Evolutionary conservation across 1,140 invertebrate species (phyloP), one percentile per base, ranked within the genome.

Genomic region (Stratiolaelaps scimitus): DNA sequence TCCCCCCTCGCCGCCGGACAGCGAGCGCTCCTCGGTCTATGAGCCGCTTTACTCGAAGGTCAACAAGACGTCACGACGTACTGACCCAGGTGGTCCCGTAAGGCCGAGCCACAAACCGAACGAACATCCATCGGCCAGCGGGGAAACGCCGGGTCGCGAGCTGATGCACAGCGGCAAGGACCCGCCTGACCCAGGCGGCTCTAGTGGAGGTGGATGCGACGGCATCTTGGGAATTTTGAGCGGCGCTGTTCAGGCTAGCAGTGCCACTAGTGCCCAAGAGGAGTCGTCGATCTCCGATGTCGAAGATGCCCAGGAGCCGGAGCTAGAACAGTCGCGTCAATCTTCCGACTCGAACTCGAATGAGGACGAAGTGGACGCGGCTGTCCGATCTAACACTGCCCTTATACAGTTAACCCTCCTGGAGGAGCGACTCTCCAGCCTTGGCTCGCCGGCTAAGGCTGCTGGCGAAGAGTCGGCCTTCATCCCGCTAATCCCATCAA

Each of bases 41-140:
- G 53, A 60, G 34, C 53, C 53, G 53, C 53, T 60, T 60, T 60
- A 60, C 53, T 60, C 53, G 20, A 60, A 60, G 26, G 53, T 60
- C 53, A 60, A 60, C 53, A 60, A 60, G 26, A 26, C 26, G 15
- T 15, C 17, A 29, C 23, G 15, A 26, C 34, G 34, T 40, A 10
- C 34, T 40, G 34, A 40, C 34, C 34, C 34, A 4, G 10, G 4
- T 40, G 10, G 34, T 10, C 4, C 34, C 34, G 34, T 40, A 10
- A 10, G 10, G 34, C 10, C 34, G 10, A 4, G 10, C 5, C 34
- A 40, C 5, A 40, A 40, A 6, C 10, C 10, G 34, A 4, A 40
- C 5, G 10, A 40, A 10, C 34, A 4, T 40, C 10, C 34, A 6
- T 40, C 34, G 34, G 34, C 10, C 34, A 4, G 10, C 4, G 34